Evolutionary conservation across 2,888 invertebrate species (phyloP).

Genomic region (Acrobeloides nanus): DNA sequence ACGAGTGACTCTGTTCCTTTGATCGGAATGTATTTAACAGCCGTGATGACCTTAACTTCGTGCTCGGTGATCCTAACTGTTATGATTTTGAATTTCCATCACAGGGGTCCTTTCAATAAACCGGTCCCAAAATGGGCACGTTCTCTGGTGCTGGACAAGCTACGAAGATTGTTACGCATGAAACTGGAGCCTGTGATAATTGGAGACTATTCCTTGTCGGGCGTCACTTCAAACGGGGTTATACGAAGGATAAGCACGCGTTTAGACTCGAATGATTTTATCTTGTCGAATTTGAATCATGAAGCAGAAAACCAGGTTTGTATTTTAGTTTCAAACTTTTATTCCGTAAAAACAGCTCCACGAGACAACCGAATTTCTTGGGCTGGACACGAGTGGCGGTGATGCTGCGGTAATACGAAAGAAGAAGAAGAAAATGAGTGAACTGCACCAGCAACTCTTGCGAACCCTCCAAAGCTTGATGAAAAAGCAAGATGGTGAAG

Average conservation of each 20-base stretch:
- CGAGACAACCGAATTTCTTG: too few species aligned
- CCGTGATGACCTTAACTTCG: conserved; percentile 62
- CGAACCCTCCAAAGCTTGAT: conserved; percentile 57
- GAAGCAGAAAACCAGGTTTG: too few species aligned
- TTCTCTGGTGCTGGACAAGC: conserved; percentile 44
- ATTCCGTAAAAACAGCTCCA: too few species aligned
- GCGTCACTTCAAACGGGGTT: conserved; percentile 10
- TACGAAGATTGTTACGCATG: conserved; percentile 35
- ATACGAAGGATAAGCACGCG: conserved; percentile 12
- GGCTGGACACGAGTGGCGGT: too few species aligned
- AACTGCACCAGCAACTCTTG: not conserved
- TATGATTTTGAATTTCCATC: conserved; percentile 61
- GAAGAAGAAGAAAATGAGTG: not conserved
- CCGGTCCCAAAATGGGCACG: conserved; percentile 58
- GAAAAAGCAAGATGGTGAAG: conserved; percentile 57
- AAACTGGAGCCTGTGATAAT: conserved; percentile 10
- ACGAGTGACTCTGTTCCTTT: conserved; percentile 61
- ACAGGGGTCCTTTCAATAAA: conserved; percentile 58
- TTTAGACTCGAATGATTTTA: conserved; percentile 10
- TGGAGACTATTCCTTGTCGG: conserved; percentile 3
- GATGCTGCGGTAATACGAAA: not conserved
- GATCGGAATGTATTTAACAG: conserved; percentile 61
- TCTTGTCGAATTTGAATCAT: too few species aligned
- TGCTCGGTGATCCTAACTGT: conserved; percentile 56
- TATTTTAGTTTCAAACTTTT: too few species aligned